Base-by-base conservation (phyloP, 1,140 invertebrate genomes). In the Nomia melanderi region DNA sequence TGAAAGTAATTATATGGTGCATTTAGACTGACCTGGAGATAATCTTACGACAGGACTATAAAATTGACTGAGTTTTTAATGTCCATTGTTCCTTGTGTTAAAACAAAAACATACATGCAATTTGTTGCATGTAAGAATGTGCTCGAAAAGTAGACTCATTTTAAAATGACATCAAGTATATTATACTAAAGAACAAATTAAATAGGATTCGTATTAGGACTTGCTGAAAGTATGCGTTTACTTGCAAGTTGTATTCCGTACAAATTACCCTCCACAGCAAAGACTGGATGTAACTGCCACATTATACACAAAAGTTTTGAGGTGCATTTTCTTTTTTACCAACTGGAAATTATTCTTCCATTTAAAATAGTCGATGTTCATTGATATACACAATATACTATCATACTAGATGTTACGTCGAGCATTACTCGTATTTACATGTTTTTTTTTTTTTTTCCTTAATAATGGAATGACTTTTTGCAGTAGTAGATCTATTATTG, bases 201-300 rank as follows among this genome's bases (percentile, higher is more conserved):
- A 65, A 41, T 6, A 33, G 41, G 3, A n/a, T 50, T n/a, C 17
- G 29, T 11, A 20, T 17, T 44, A 69, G 4, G 69, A 20, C 12
- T 25, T n/a, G 27, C 59, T 27, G 0, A 25, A 14, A 27, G 17
- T 36, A 20, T 25, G 33, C 8, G 27, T 39, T 39, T 50, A 59
- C 31, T 39, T 59, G 8, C 27, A 60, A 29, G 29, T 31, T 69
- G 54, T 41, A 69, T 76, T 69, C 17, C 23, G 17, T 33, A 23
- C 4, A 33, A 11, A 25, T 75, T 27, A 27, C 14, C n/a, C 36
- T 69, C 23, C 27, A 69, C 9, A 14, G 36, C 25, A 47, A 76
- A 76, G 73, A 76, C 73, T 76, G 64, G 31, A 69, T 67, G 33
- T 31, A 60, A 76, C 73, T 76, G 73, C 73, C 65, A 76, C 47